Evolutionary conservation across 1,140 invertebrate genomes (phyloP).

Genomic region (Hyposmocoma kahamanoa): DNA sequence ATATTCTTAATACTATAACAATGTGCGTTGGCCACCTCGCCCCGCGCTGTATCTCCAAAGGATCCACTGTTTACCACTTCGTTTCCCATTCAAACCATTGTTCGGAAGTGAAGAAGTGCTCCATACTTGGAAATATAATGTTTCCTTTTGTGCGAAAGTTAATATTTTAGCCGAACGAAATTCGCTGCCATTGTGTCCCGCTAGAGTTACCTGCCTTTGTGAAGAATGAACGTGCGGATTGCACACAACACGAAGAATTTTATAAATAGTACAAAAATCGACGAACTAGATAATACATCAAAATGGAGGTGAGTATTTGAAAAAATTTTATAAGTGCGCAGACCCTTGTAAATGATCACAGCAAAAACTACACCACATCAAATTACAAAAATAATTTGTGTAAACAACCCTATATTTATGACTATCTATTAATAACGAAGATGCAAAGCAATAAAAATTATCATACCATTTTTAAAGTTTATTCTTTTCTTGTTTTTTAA

Average conservation of each 20-base stretch:
- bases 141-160: conserved; percentile 65
- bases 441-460: too few relatives aligned
- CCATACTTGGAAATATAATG: conserved; percentile 67
- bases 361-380: conserved; percentile 45
- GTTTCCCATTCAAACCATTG: conserved; percentile 65
- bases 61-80: conserved; percentile 69
- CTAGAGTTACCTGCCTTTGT: conserved; percentile 57
- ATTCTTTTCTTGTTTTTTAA: too few relatives aligned
- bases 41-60: conserved; percentile 34
- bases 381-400: too few relatives aligned
- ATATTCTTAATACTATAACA: background rate
- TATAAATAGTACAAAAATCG: conserved; percentile 49
- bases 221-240: conserved; percentile 54
- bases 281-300: conserved; percentile 29
- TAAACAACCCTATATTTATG: too few relatives aligned
- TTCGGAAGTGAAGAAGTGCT: conserved; percentile 68
- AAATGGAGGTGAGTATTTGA: conserved; percentile 38
- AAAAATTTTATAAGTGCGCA: conserved; percentile 49
- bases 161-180: conserved; percentile 70
- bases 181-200: conserved; percentile 49
- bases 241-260: conserved; percentile 42
- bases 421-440: too few relatives aligned
- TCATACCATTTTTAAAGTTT: too few relatives aligned
- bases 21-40: conserved; percentile 20
- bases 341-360: conserved; percentile 58